These are phyloP conservation scores for Brachypteracias leptosomus DNA, from an alignment of 2,113 vertebrate species.

Conservation along the genomic window DNA sequence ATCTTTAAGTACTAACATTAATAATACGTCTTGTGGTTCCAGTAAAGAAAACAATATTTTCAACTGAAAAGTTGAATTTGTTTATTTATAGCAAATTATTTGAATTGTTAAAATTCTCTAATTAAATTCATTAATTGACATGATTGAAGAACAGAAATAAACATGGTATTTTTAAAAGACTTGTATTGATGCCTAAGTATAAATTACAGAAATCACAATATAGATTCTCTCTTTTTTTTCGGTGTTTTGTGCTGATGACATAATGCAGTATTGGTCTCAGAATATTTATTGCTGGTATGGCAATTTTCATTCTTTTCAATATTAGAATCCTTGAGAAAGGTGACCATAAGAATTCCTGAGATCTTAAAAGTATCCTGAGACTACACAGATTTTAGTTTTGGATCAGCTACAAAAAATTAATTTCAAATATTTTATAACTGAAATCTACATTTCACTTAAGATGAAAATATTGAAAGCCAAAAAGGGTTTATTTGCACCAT, in stretches of 20 bases:
- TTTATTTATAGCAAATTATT: background rate
- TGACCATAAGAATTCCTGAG: background rate
- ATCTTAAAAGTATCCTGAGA: background rate
- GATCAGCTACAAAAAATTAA: background rate
- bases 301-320: background rate
- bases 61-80: background rate
- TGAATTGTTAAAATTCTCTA: background rate
- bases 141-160: background rate
- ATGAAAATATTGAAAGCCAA: background rate
- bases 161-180: background rate
- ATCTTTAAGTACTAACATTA: background rate
- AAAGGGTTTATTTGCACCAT: background rate
- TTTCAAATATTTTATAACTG: background rate
- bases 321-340: background rate
- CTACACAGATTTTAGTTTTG: background rate
- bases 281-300: background rate
- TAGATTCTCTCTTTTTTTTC: background rate
- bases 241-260: background rate
- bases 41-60: background rate
- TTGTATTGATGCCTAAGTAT: background rate
- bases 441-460: background rate
- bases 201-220: background rate
- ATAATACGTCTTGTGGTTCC: background rate
- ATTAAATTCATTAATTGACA: background rate
- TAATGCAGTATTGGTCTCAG: background rate